A percentile compares a stretch with the other conserved stretches of the same genome.
Conservation (phyloP, 2,113 vertebrate genomes). For the human region GRCh38 chr4:82668001-82668500, state of each 20-base stretch:
- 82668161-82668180: background rate
- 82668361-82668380: background rate
- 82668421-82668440: background rate
- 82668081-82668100: background rate
- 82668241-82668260: background rate
- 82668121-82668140: background rate
- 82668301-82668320: background rate
- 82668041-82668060: background rate
- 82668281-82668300: background rate
- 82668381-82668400: background rate
- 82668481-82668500: background rate
- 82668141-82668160: background rate
- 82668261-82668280: background rate
- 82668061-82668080: background rate
- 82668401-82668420: background rate
- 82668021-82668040: background rate
- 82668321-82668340: background rate
- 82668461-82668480: background rate
- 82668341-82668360: background rate
- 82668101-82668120: background rate
- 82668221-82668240: background rate
- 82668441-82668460: background rate
- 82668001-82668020: background rate
- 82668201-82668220: background rate
- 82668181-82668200: background rate